These are phyloP conservation scores for Catocala nupta DNA, from an alignment of 2,888 invertebrate genomes.

Conservation along the genomic window DNA sequence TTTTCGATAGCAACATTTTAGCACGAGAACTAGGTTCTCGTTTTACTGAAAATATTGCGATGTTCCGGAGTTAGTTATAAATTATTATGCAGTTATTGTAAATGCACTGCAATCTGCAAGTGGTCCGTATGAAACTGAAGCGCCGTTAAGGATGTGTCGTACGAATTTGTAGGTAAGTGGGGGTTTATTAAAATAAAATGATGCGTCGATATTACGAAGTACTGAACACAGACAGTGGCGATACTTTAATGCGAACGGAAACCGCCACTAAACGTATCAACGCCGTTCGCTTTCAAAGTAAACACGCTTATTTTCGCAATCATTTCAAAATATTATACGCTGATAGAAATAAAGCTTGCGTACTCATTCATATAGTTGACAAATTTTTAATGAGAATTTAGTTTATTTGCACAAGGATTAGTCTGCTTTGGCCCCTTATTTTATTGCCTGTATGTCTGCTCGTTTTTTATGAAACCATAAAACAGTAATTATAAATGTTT, in stretches of 20 bases:
- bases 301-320: constrained; percentile 76
- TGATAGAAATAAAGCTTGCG: constrained; percentile 64
- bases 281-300: constrained; percentile 76
- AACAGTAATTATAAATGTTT: constrained; percentile 35
- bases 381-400: constrained; percentile 29
- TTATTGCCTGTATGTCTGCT: constrained; percentile 26
- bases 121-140: constrained; percentile 23
- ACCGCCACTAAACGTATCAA: constrained; percentile 76
- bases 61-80: constrained; percentile 18
- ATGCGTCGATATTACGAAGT: constrained; percentile 49
- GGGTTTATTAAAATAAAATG: constrained; percentile 51
- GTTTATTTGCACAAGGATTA: constrained; percentile 25
- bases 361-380: constrained; percentile 26
- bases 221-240: constrained; percentile 50
- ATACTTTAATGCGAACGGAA: constrained; percentile 73
- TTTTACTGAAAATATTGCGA: constrained; percentile 41
- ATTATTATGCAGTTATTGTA: constrained; percentile 27
- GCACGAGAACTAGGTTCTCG: constrained; percentile 25
- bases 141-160: constrained; percentile 36
- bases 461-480: constrained; percentile 34
- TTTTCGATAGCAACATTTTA: constrained; percentile 22
- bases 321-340: constrained; percentile 65
- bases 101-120: constrained; percentile 10
- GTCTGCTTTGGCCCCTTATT: constrained; percentile 3
- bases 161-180: constrained; percentile 29